Evolutionary conservation across 1,140 invertebrate genomes (phyloP).

Genomic region (Drosophila funebris): DNA sequence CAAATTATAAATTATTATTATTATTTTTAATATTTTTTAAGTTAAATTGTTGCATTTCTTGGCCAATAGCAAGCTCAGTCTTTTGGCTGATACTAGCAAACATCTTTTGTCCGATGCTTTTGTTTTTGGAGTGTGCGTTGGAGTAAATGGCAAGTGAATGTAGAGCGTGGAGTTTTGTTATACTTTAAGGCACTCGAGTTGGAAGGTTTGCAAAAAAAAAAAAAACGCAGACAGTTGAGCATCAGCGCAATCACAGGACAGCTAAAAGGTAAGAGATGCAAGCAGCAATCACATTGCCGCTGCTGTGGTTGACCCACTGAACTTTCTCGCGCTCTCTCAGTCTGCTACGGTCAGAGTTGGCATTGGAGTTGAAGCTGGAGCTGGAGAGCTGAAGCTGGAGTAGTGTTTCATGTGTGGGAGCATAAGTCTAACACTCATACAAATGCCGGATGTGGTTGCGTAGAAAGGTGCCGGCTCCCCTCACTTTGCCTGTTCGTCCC

Average conservation of each 20-base stretch:
- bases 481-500: background rate
- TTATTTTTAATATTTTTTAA: too few species aligned
- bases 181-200: slow-evolving; percentile 33
- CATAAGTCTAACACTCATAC: slow-evolving; percentile 38
- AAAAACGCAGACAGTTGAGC: slow-evolving; percentile 29
- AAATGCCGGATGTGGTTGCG: slow-evolving; percentile 73
- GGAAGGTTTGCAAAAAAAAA: slow-evolving; percentile 15
- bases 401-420: slow-evolving; percentile 52
- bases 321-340: slow-evolving; percentile 53
- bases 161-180: slow-evolving; percentile 9
- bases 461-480: slow-evolving; percentile 50
- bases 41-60: too few species aligned
- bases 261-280: background rate
- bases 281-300: background rate
- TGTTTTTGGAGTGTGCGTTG: background rate
- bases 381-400: background rate
- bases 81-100: too few species aligned
- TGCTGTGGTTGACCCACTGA: slow-evolving; percentile 50
- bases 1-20: too few species aligned
- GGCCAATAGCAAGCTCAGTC: too few species aligned
- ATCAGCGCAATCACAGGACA: slow-evolving; percentile 34
- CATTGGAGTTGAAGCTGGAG: slow-evolving; percentile 1
- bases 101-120: background rate
- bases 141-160: slow-evolving; percentile 28
- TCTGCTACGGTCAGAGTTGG: slow-evolving; percentile 16